phyloP scores from a whole-genome alignment of 2,797 vertebrate genomes.

The Semotilus atromaculatus region DNA sequence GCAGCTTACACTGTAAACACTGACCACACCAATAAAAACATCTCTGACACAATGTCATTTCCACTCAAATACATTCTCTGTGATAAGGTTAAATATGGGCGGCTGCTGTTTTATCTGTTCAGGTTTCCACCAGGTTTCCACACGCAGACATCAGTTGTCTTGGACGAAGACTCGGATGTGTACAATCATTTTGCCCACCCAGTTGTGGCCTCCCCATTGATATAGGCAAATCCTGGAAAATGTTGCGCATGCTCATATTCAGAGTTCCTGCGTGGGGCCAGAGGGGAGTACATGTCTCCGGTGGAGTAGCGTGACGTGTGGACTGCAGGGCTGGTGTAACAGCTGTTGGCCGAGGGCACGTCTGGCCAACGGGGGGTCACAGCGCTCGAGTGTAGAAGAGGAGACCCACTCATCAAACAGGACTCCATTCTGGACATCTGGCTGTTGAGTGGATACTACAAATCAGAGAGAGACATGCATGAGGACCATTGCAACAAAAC shows the following conservation, averaged over 20 bases:
- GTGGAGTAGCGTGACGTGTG: slow-evolving; percentile 91
- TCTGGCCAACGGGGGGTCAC: slow-evolving; percentile 96
- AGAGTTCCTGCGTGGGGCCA: slow-evolving; percentile 92
- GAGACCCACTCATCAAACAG: slow-evolving; percentile 92
- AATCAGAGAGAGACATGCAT: slow-evolving; percentile 13
- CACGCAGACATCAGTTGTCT: neutral
- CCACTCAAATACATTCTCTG: slow-evolving; percentile 25
- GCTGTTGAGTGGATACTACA: slow-evolving; percentile 93
- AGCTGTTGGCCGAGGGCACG: slow-evolving; percentile 89
- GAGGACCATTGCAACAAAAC: neutral
- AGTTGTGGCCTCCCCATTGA: slow-evolving; percentile 96
- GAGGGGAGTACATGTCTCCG: slow-evolving; percentile 92
- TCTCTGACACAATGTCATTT: slow-evolving; percentile 16
- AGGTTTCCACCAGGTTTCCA: too few species aligned
- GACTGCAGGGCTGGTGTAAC: slow-evolving; percentile 93
- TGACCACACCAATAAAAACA: slow-evolving; percentile 23
- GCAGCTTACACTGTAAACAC: slow-evolving; percentile 40
- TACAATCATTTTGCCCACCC: slow-evolving; percentile 92
- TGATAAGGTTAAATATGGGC: slow-evolving; percentile 19
- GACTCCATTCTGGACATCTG: slow-evolving; percentile 96
- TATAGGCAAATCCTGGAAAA: slow-evolving; percentile 98
- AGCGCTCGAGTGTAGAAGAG: slow-evolving; percentile 90
- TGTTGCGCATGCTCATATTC: slow-evolving; percentile 99
- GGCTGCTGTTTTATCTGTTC: slow-evolving; percentile 10
- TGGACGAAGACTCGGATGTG: neutral